Conservation (phyloP, 2,888 invertebrate species). For the Andrena bucephala region DNA sequence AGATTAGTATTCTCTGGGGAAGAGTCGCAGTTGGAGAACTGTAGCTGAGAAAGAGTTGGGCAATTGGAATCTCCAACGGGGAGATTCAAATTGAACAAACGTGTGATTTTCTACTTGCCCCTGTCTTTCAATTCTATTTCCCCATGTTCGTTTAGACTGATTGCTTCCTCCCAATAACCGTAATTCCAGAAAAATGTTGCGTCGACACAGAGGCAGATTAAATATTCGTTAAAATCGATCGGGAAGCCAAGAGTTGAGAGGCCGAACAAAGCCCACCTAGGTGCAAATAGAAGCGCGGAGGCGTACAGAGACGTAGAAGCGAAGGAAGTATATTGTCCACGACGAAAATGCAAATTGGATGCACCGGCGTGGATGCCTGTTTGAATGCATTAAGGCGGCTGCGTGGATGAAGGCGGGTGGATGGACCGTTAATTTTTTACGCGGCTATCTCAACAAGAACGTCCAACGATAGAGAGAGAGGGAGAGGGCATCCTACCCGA, state of each 20-base stretch:
- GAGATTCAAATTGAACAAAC: too few species aligned
- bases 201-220: neutral
- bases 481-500: constrained; percentile 9
- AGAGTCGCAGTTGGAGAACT: too few species aligned
- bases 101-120: too few species aligned
- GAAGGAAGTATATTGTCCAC: constrained; percentile 49
- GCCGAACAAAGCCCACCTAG: neutral
- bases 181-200: neutral
- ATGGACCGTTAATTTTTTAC: constrained; percentile 67
- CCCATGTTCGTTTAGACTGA: too few species aligned
- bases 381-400: constrained; percentile 49
- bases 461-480: constrained; percentile 41
- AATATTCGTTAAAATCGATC: constrained; percentile 19
- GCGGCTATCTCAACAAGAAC: constrained; percentile 33
- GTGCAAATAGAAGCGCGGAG: neutral
- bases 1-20: too few species aligned
- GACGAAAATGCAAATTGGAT: constrained; percentile 68
- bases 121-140: too few species aligned
- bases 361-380: constrained; percentile 35
- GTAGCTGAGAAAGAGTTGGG: too few species aligned
- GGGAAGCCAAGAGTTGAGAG: neutral
- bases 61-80: too few species aligned
- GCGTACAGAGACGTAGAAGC: neutral
- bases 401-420: constrained; percentile 15
- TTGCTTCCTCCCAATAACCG: too few species aligned